These are phyloP conservation scores for Eristalis intricaria DNA, from an alignment of 2,888 invertebrate species.

Conservation along the genomic window DNA sequence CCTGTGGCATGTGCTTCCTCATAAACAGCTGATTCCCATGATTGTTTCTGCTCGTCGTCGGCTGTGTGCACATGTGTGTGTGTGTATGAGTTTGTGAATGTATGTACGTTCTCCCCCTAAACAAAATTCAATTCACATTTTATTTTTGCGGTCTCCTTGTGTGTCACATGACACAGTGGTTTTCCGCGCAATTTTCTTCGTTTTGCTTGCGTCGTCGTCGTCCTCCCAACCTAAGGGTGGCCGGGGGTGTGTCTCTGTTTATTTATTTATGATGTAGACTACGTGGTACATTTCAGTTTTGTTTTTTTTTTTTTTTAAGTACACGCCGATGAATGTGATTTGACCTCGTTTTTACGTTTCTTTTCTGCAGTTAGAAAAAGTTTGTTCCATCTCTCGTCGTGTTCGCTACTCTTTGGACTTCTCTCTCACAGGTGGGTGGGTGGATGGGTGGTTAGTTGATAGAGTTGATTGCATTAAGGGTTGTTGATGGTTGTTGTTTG, in stretches of 20 bases:
- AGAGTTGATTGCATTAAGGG: conserved; percentile 45
- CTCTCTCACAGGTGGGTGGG: conserved; percentile 72
- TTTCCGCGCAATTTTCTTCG: conserved; percentile 68
- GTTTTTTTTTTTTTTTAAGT: conserved; percentile 30
- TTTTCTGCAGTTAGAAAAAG: conserved; percentile 71
- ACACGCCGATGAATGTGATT: conserved; percentile 61
- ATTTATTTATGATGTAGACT: conserved; percentile 70
- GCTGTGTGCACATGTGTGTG: not conserved
- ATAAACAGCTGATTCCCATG: conserved; percentile 60
- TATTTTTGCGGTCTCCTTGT: conserved; percentile 64
- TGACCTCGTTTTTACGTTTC: conserved; percentile 70
- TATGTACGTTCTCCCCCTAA: conserved; percentile 19
- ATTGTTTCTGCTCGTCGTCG: conserved; percentile 27
- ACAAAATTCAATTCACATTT: conserved; percentile 65
- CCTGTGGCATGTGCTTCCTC: conserved; percentile 1
- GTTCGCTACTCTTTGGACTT: conserved; percentile 37
- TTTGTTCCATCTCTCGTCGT: conserved; percentile 73
- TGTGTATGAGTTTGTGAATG: not conserved
- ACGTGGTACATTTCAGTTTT: conserved; percentile 38
- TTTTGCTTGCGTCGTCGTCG: conserved; percentile 9
- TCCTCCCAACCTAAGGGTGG: not conserved
- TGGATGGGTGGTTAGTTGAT: not conserved
- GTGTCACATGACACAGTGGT: conserved; percentile 67
- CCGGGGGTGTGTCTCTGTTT: conserved; percentile 63
- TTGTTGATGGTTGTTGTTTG: not conserved